Base-by-base conservation (phyloP, 1,140 invertebrate species). In the Spodoptera litura region DNA sequence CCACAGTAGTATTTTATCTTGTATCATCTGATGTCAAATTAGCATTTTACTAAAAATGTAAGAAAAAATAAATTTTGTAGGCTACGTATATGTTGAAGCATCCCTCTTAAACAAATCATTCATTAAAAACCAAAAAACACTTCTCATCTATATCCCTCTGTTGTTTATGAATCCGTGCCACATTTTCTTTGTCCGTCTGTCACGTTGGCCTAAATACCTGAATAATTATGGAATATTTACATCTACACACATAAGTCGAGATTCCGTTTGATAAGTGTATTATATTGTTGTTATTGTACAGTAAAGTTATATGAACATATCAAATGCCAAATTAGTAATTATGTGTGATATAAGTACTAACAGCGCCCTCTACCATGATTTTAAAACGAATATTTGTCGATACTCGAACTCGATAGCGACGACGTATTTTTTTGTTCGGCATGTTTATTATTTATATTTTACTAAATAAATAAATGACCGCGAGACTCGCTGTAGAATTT, bases 321-420 rank as follows among this genome's bases (percentile, higher is more conserved):
- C 64, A 66, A 66, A 68, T 68, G 71, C 71, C 71, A 73, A 73
- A 73, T 61, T 73, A 73, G 71, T 59, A 49, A 58, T 55, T 27
- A 68, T 52, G 51, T 68, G 64, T 52, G 64, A 68, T 68, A 13
- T 52, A 44, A 44, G 38, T 44, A 52, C 15, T 68, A 52, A 52
- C 64, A 59, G 38, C 9, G 9, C 38, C 38, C 38, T 44, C 9
- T 44, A 8, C 38, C 6, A 8, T 44, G 38, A 44, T 6, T 44
- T 44, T 44, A 8, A 44, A 44, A 10, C 38, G 5, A 44, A 6
- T 44, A 44, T 44, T 44, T 44, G 9, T 44, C 38, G 38, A 44
- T 44, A 44, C 38, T 9, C 9, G 0, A 44, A 44, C 38, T 9
- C 9, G 5, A 44, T 9, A 44, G 9, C 6, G 1, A 8, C 8